Percentiles rank a stretch among this genome's conserved stretches.
Conservation (phyloP, 1,140 invertebrate genomes). For the Formica selysi region DNA sequence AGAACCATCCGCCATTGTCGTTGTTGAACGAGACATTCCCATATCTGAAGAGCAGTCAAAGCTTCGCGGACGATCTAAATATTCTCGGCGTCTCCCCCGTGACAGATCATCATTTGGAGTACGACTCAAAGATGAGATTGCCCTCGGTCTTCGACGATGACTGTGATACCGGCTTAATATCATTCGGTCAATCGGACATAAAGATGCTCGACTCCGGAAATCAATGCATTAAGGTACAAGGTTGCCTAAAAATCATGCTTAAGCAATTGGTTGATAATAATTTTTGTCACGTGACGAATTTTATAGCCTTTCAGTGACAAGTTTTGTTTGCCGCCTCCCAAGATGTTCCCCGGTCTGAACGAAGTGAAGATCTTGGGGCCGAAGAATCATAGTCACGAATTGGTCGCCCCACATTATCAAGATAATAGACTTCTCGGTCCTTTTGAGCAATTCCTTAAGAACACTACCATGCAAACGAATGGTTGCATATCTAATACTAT, state of each 20-base stretch:
- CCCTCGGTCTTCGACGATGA: slow-evolving; percentile 77
- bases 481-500: slow-evolving; percentile 49
- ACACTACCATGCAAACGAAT: slow-evolving; percentile 58
- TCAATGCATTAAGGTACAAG: slow-evolving; percentile 57
- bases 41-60: slow-evolving; percentile 75
- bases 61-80: slow-evolving; percentile 74
- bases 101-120: slow-evolving; percentile 74
- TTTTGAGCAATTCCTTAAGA: slow-evolving; percentile 79
- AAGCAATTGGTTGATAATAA: background rate
- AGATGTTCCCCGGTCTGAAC: slow-evolving; percentile 62
- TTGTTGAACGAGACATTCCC: slow-evolving; percentile 73
- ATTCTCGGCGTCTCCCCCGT: slow-evolving; percentile 67
- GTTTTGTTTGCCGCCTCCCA: slow-evolving; percentile 29
- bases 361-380: slow-evolving; percentile 78
- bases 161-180: slow-evolving; percentile 68
- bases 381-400: slow-evolving; percentile 72
- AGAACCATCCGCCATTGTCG: slow-evolving; percentile 70
- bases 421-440: slow-evolving; percentile 77
- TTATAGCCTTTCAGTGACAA: slow-evolving; percentile 41
- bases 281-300: background rate
- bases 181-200: slow-evolving; percentile 70
- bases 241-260: background rate
- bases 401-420: slow-evolving; percentile 72
- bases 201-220: slow-evolving; percentile 69
- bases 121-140: slow-evolving; percentile 75